These are phyloP conservation scores for Tetramorium simillimum DNA, from an alignment of 1,140 invertebrate genomes.

Conservation along the genomic window DNA sequence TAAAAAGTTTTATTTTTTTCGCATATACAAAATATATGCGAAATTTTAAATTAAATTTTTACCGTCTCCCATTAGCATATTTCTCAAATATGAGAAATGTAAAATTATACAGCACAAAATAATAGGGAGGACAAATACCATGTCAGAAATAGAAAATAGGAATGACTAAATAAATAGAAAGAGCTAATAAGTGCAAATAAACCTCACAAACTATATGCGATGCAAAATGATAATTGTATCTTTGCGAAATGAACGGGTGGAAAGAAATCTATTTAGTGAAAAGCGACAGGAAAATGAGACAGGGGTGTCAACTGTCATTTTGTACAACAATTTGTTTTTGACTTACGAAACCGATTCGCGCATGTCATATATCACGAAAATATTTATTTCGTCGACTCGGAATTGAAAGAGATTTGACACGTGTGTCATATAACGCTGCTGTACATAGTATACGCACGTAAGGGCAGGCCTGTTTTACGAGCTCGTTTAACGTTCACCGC, in stretches of 20 bases:
- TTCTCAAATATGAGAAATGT: slow-evolving; percentile 32
- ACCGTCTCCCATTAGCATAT: not conserved
- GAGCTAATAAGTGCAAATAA: slow-evolving; percentile 14
- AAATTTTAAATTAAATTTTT: slow-evolving; percentile 6
- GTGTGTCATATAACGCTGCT: slow-evolving; percentile 18
- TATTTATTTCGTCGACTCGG: slow-evolving; percentile 54
- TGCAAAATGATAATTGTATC: not conserved
- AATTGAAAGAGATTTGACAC: not conserved
- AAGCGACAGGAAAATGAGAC: not conserved
- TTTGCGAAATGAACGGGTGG: not conserved
- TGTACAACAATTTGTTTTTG: slow-evolving; percentile 51
- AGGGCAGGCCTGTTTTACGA: slow-evolving; percentile 59
- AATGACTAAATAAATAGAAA: not conserved
- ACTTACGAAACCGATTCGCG: slow-evolving; percentile 43
- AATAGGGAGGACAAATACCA: not conserved
- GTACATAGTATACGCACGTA: not conserved
- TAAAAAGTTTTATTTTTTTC: not conserved
- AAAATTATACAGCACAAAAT: slow-evolving; percentile 29
- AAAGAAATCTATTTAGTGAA: not conserved
- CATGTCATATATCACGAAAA: slow-evolving; percentile 31
- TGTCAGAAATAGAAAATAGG: not conserved
- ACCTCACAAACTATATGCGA: not conserved
- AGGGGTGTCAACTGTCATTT: not conserved
- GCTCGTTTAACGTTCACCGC: slow-evolving; percentile 56
- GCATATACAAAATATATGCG: not conserved